Evolutionary conservation across 64 coral and sea anemone species (phyloP).

Genomic region (Platygyra sinensis): DNA sequence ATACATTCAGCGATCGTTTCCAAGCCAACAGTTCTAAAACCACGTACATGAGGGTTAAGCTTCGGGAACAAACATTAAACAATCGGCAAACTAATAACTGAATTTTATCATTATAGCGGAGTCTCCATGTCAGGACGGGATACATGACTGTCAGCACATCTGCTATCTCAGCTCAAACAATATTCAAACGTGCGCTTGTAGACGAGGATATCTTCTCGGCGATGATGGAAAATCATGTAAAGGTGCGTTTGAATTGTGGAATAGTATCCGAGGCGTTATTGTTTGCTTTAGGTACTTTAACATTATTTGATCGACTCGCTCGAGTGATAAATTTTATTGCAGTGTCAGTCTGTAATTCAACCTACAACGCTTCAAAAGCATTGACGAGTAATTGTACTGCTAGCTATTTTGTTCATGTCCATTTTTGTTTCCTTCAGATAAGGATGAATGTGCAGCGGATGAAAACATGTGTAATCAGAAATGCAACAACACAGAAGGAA

Average conservation of each 20-base stretch:
- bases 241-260: background rate
- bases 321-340: too few relatives aligned
- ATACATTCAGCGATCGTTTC: background rate
- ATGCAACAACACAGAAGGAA: conserved; percentile 31
- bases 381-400: too few relatives aligned
- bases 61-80: background rate
- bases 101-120: background rate
- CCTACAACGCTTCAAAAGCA: too few relatives aligned
- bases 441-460: conserved; percentile 12
- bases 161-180: background rate
- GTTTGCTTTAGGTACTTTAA: too few relatives aligned
- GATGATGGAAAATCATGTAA: background rate
- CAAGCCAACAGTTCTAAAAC: background rate
- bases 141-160: background rate
- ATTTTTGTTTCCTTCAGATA: conserved; percentile 12
- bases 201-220: conserved; percentile 5
- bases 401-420: background rate
- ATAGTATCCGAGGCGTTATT: too few relatives aligned
- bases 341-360: too few relatives aligned
- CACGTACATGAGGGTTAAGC: too few relatives aligned
- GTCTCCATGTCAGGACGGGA: background rate
- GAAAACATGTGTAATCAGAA: background rate
- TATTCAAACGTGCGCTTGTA: conserved; percentile 8
- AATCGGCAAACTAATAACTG: background rate
- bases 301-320: too few relatives aligned